These are phyloP conservation scores for Altica lythri DNA, from an alignment of 2,888 invertebrate species.

Conservation along the genomic window DNA sequence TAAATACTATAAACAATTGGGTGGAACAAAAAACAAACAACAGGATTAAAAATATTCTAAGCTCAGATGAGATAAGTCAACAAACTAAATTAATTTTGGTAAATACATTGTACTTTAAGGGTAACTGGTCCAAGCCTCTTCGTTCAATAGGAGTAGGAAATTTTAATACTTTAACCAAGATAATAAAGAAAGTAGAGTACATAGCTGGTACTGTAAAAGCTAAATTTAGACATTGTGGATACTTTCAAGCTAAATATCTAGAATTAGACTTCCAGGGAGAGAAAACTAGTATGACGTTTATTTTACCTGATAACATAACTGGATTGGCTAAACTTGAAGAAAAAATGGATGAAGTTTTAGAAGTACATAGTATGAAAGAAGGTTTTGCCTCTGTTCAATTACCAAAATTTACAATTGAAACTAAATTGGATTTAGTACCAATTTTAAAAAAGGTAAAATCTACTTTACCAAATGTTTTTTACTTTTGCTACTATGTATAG, in stretches of 20 bases:
- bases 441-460: no score
- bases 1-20: conserved; percentile 50
- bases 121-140: conserved; percentile 45
- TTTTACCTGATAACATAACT: no score
- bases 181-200: conserved; percentile 47
- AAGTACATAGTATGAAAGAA: no score
- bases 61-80: conserved; percentile 23
- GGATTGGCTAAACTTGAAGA: no score
- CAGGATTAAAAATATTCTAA: conserved; percentile 49
- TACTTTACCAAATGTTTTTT: no score
- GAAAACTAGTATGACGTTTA: conserved; percentile 40
- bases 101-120: conserved; percentile 53
- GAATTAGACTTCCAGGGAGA: conserved; percentile 41
- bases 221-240: conserved; percentile 40
- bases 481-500: no score
- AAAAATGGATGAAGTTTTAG: no score
- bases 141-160: conserved; percentile 38
- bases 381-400: no score
- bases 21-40: conserved; percentile 51
- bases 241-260: conserved; percentile 43
- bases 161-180: conserved; percentile 45
- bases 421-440: no score
- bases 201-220: conserved; percentile 41
- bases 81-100: conserved; percentile 47
- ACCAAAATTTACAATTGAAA: no score